A percentile compares a stretch with the other conserved stretches of the same genome.
phyloP scores from a whole-genome alignment of 2,797 vertebrate species.

The Anabacerthia variegaticeps region DNA sequence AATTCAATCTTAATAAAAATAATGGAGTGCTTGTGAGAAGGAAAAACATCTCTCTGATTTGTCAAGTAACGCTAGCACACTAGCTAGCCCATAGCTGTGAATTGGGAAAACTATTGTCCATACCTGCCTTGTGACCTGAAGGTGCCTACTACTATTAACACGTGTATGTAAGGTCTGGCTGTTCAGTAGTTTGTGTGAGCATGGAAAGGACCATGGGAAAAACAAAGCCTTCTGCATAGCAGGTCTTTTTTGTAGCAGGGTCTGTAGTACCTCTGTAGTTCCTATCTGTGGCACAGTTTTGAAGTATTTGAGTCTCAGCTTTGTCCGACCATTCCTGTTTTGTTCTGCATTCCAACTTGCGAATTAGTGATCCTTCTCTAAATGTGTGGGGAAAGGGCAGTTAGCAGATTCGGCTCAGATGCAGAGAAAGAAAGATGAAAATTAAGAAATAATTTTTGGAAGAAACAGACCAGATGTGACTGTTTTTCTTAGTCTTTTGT shows the following conservation, averaged over 20 bases:
- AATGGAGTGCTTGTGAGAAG: background rate
- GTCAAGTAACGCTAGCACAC: background rate
- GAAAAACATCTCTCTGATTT: background rate
- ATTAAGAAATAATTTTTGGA: background rate
- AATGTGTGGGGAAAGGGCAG: background rate
- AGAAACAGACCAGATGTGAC: background rate
- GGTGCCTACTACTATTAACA: background rate
- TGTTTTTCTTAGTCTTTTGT: slow-evolving; percentile 16
- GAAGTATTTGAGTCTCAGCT: background rate
- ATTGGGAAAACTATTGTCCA: background rate
- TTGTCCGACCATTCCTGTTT: background rate
- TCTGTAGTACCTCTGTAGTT: background rate
- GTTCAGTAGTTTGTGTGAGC: background rate
- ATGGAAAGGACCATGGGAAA: background rate
- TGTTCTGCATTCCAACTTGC: background rate
- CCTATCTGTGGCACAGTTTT: background rate
- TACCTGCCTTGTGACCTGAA: background rate
- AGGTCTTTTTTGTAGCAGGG: background rate
- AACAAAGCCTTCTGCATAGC: background rate
- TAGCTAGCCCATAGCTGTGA: background rate
- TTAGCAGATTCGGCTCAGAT: background rate
- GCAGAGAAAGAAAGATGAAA: background rate
- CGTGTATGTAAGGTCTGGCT: background rate
- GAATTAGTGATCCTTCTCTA: background rate
- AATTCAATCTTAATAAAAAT: background rate